Percentiles rank a stretch among this genome's conserved stretches.
These are phyloP conservation scores for Ochlodes sylvanus DNA, from an alignment of 2,888 invertebrate species.

Conservation along the genomic window DNA sequence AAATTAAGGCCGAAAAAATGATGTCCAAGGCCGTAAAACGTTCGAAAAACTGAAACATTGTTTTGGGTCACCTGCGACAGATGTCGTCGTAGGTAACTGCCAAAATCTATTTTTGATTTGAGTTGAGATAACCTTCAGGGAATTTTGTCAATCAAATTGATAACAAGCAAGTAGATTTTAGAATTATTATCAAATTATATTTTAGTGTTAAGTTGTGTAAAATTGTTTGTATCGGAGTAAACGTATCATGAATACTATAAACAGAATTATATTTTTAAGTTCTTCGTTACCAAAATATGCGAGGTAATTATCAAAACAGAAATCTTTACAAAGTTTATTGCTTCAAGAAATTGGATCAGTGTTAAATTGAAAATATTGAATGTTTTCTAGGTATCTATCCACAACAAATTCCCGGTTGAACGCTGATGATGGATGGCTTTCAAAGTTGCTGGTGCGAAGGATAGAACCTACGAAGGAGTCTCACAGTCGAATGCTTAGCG, in stretches of 20 bases:
- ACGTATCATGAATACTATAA: conserved; percentile 71
- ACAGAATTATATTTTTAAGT: conserved; percentile 66
- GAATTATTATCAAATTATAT: conserved; percentile 41
- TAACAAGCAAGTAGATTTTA: conserved; percentile 62
- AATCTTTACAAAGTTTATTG: conserved; percentile 26
- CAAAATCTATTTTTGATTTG: conserved; percentile 73
- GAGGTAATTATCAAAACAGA: conserved; percentile 57
- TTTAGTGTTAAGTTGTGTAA: conserved; percentile 40
- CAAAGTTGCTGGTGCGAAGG: conserved; percentile 94
- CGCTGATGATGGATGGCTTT: conserved; percentile 92
- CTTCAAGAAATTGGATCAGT: conserved; percentile 16
- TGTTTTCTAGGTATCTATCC: conserved; percentile 71
- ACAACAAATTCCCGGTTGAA: conserved; percentile 67
- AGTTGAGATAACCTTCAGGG: conserved; percentile 82
- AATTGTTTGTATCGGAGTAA: conserved; percentile 45
- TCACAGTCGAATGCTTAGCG: conserved; percentile 98
- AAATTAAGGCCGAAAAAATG: neutral
- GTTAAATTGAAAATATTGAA: conserved; percentile 38
- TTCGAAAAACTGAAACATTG: conserved; percentile 32
- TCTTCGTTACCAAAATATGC: conserved; percentile 67
- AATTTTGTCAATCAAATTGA: conserved; percentile 79
- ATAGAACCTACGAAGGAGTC: conserved; percentile 98
- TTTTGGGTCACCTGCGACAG: conserved; percentile 58
- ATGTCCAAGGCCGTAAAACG: neutral
- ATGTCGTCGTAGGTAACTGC: conserved; percentile 59